A percentile compares a stretch with the other conserved stretches of the same genome.
Evolutionary conservation across 2,888 invertebrate species (phyloP).

Genomic region (Drosophila fulvimacula): DNA sequence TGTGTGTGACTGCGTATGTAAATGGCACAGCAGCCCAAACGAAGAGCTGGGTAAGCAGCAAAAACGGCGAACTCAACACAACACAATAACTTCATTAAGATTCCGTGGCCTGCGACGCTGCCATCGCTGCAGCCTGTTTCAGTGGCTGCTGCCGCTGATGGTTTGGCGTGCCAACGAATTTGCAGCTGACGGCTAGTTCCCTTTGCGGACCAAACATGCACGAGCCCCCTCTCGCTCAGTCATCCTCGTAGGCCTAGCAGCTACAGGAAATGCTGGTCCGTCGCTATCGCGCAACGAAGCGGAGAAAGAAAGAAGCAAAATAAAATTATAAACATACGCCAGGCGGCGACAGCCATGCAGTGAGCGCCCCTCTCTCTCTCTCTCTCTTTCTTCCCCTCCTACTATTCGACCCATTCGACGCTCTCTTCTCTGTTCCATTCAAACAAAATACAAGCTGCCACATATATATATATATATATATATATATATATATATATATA

Average conservation of each 20-base stretch:
- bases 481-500: too few species aligned
- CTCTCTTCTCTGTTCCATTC: conserved; percentile 18
- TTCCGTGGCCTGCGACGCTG: conserved; percentile 61
- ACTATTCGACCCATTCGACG: background rate
- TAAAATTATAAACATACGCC: conserved; percentile 79
- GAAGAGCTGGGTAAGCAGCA: conserved; percentile 24
- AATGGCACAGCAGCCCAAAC: conserved; percentile 38
- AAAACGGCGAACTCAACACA: conserved; percentile 35
- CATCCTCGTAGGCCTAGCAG: conserved; percentile 63
- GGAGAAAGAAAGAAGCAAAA: conserved; percentile 72
- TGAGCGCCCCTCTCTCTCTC: conserved; percentile 27
- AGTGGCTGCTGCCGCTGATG: conserved; percentile 29
- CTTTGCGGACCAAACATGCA: conserved; percentile 1
- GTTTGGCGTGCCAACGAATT: conserved; percentile 54
- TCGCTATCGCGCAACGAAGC: conserved; percentile 52
- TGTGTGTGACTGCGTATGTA: conserved; percentile 29
- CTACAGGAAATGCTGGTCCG: conserved; percentile 75
- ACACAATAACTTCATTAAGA: conserved; percentile 79
- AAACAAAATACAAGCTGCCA: conserved; percentile 36
- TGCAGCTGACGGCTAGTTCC: conserved; percentile 44
- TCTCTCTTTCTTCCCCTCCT: background rate
- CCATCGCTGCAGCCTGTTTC: conserved; percentile 41
- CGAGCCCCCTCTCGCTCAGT: background rate
- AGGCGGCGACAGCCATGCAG: conserved; percentile 57
- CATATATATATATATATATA: too few species aligned